phyloP scores from a whole-genome alignment of 1,140 invertebrate species.

The Heliconius nattereri region DNA sequence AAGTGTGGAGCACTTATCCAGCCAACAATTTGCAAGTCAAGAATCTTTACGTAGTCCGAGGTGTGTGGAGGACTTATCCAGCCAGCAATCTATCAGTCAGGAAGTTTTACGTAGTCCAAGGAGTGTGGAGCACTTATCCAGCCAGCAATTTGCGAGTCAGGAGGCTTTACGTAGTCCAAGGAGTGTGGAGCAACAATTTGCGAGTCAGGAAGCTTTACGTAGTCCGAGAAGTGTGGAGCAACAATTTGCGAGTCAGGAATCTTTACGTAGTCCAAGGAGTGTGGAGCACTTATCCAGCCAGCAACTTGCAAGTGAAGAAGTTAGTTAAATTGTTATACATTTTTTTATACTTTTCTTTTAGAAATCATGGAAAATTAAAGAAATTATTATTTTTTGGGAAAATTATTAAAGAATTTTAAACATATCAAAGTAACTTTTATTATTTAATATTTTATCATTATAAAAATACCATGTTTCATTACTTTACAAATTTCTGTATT shows the following conservation, averaged over 20 bases:
- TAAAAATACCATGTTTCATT: too few relatives aligned
- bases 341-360: not conserved
- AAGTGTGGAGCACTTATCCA: not conserved
- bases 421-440: too few relatives aligned
- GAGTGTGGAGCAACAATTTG: conserved; percentile 14
- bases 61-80: conserved; percentile 4
- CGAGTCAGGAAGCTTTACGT: not conserved
- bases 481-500: too few relatives aligned
- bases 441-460: too few relatives aligned
- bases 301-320: conserved; percentile 19
- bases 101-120: conserved; percentile 15
- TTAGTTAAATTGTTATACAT: too few relatives aligned
- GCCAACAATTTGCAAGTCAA: not conserved
- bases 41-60: conserved; percentile 16
- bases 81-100: not conserved
- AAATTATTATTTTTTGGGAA: too few relatives aligned
- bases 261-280: conserved; percentile 16
- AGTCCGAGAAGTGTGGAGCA: conserved; percentile 15
- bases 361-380: not conserved
- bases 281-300: not conserved
- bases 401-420: too few relatives aligned
- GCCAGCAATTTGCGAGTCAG: conserved; percentile 14
- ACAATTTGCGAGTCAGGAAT: not conserved
- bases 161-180: conserved; percentile 17
- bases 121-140: not conserved